Percentiles rank a stretch among this genome's conserved stretches.
These are phyloP conservation scores for Schizothorax lantsangensis DNA, from an alignment of 2,797 vertebrate genomes.

Conservation along the genomic window DNA sequence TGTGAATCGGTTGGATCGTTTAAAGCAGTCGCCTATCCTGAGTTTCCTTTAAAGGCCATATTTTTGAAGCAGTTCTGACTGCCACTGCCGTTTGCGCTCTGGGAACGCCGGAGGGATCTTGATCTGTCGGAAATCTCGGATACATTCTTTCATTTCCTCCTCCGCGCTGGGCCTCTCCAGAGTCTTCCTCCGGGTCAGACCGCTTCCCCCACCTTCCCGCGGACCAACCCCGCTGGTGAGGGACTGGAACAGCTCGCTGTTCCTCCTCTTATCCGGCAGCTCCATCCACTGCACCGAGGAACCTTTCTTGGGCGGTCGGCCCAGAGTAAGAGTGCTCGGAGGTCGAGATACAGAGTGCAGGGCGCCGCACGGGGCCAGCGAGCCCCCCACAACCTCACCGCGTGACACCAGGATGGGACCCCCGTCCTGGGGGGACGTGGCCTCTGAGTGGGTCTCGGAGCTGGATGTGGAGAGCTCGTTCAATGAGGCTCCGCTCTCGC, in stretches of 20 bases:
- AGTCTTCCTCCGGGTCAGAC: conserved; percentile 86
- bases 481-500: conserved; percentile 88
- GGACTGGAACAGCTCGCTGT: conserved; percentile 91
- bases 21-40: conserved; percentile 5
- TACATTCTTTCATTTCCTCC: conserved; percentile 91
- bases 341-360: conserved; percentile 80
- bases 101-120: conserved; percentile 88
- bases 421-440: conserved; percentile 85
- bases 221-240: conserved; percentile 77
- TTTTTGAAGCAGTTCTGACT: conserved; percentile 88
- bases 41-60: conserved; percentile 80
- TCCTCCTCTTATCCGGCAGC: conserved; percentile 85
- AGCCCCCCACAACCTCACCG: conserved; percentile 54
- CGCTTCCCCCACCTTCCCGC: conserved; percentile 80
- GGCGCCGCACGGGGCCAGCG: conserved; percentile 63
- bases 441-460: conserved; percentile 88
- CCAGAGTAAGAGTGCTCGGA: conserved; percentile 85
- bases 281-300: conserved; percentile 86
- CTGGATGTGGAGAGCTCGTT: conserved; percentile 88
- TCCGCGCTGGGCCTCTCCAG: conserved; percentile 85
- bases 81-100: conserved; percentile 88
- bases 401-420: conserved; percentile 59
- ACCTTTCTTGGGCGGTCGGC: conserved; percentile 85
- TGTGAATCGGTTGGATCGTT: background rate
- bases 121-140: conserved; percentile 89